Evolutionary conservation across 2,113 vertebrate species (phyloP).

Genomic region (Pelusios castaneus): DNA sequence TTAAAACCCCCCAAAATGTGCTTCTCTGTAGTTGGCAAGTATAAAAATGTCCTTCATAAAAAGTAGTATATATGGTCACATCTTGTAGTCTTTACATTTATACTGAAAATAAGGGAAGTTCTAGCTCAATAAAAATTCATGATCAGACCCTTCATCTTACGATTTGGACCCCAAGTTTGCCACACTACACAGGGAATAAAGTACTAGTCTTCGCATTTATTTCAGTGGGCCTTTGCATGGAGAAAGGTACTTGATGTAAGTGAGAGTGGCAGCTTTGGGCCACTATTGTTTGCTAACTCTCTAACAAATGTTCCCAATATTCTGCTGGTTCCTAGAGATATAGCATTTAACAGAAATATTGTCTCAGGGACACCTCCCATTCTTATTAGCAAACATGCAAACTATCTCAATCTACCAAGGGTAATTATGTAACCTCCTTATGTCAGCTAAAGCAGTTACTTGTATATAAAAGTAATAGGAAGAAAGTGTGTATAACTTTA

Average conservation of each 20-base stretch:
- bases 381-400: neutral
- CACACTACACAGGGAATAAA: neutral
- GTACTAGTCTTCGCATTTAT: neutral
- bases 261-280: neutral
- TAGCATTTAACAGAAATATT: conserved; percentile 1
- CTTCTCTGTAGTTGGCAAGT: neutral
- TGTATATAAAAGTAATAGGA: neutral
- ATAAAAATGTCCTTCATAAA: neutral
- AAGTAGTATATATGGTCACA: neutral
- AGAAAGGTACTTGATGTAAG: neutral
- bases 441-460: neutral
- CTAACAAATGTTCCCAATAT: conserved; percentile 11
- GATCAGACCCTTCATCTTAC: neutral
- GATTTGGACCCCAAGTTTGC: neutral
- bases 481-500: neutral
- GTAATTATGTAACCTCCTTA: neutral
- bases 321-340: conserved; percentile 21
- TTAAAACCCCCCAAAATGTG: neutral
- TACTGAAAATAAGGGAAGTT: neutral
- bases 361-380: neutral
- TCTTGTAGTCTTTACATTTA: neutral
- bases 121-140: neutral
- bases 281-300: neutral
- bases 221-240: neutral
- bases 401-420: conserved; percentile 11